phyloP scores from a whole-genome alignment of 2,888 invertebrate genomes.

The Lasioglossum malachurum region DNA sequence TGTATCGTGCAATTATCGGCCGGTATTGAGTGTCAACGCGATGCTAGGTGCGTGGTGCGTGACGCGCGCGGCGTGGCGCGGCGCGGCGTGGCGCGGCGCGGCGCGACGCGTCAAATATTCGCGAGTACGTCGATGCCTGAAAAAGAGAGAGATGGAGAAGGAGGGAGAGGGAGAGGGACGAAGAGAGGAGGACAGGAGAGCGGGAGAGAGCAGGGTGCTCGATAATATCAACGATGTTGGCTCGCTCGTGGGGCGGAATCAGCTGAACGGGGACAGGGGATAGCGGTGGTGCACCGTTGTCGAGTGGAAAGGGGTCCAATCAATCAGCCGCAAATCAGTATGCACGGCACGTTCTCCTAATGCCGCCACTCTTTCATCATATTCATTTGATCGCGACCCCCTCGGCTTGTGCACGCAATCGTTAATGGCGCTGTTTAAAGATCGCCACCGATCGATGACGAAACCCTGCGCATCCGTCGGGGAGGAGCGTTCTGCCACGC shows the following conservation, averaged over 20 bases:
- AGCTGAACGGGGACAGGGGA: slow-evolving; percentile 49
- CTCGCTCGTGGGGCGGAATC: slow-evolving; percentile 69
- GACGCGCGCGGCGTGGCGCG: slow-evolving; percentile 44
- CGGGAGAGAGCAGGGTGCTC: slow-evolving; percentile 53
- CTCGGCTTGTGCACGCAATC: slow-evolving; percentile 78
- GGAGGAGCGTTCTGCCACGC: slow-evolving; percentile 10
- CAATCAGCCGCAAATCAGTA: slow-evolving; percentile 85
- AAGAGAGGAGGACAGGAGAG: not conserved
- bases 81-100: slow-evolving; percentile 24
- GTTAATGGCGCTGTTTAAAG: slow-evolving; percentile 82
- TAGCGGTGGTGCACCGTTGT: slow-evolving; percentile 71
- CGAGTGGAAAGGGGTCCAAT: slow-evolving; percentile 83
- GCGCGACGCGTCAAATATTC: slow-evolving; percentile 65
- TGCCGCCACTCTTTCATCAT: slow-evolving; percentile 85
- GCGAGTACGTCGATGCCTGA: slow-evolving; percentile 61
- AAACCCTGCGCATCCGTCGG: slow-evolving; percentile 32
- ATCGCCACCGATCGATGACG: slow-evolving; percentile 74
- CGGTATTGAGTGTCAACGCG: slow-evolving; percentile 59
- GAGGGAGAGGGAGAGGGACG: not conserved
- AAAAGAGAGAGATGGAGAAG: not conserved
- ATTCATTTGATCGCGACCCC: slow-evolving; percentile 84
- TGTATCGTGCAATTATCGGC: slow-evolving; percentile 67
- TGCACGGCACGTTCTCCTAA: slow-evolving; percentile 85
- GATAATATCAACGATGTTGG: slow-evolving; percentile 75
- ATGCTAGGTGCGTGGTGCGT: slow-evolving; percentile 28